Base-by-base conservation (phyloP, 2,888 invertebrate species). In the Agonopterix alstromeriana region DNA sequence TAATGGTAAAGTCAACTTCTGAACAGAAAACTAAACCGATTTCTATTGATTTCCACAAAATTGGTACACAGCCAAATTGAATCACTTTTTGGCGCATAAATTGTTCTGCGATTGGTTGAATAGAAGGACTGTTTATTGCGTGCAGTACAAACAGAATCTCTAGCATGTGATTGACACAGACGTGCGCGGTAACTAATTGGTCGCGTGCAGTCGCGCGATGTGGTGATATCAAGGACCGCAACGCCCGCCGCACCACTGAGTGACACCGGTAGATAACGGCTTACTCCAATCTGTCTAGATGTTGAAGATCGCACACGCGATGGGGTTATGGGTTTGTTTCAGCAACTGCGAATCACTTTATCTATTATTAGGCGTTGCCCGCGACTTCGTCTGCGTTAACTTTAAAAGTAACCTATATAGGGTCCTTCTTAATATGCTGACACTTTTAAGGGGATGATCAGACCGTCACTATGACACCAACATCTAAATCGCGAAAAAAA, bases 141-240 rank as follows among this genome's bases (percentile, higher is more conserved):
- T 35, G 10, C 35, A 11, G 7, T 35, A 35, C 4, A 35, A 35
- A 35, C 10, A 7, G 14, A 27, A 27, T 27, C 36, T 43, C 8
- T 11, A 12, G 42, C 42, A 42, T 52, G 55, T 67, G 67, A 72
- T 63, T 64, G 70, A 61, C 63, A 55, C 53, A 58, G 50, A 52
- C 52, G 53, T 49, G 50, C 52, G 17, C 40, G 47, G 42, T 44
- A 67, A 71, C 66, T 81, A 79, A 81, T 78, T 67, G 77, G 67
- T 96, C 91, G 69, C 97, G 90, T 63, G 97, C 94, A 93, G 93
- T 51, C 93, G 91, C 77, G 95, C 57, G 63, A 60, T 63, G 67
- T 60, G 64, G 66, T 65, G 75, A 73, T 76, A 75, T 70, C 71
- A 63, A 59, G 63, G 58, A 60, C 69, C 62, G 56, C 57, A 27